Evolutionary conservation across 1,140 invertebrate species (phyloP).

Genomic region (Drosophila watanabei): DNA sequence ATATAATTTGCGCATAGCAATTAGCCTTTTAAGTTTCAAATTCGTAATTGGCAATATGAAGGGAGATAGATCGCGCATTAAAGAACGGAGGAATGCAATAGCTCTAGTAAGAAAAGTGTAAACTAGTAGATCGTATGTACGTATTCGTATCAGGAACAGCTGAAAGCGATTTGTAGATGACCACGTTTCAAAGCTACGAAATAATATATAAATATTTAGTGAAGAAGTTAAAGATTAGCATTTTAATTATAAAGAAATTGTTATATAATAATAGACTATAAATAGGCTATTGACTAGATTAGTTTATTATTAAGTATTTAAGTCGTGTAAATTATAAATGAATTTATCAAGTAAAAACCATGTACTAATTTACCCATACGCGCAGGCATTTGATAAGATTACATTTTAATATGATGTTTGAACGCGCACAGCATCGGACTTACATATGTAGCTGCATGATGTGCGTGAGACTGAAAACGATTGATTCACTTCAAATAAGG

Average conservation of each 20-base stretch:
- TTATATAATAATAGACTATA: conserved; percentile 76
- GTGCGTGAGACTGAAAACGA: conserved; percentile 66
- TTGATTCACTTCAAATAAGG: conserved; percentile 29
- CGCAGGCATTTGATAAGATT: conserved; percentile 73
- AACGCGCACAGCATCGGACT: conserved; percentile 40
- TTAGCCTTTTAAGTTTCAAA: conserved; percentile 45
- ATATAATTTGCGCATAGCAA: conserved; percentile 5
- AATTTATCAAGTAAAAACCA: conserved; percentile 77
- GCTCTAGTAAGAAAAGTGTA: conserved; percentile 50
- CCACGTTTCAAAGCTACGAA: conserved; percentile 54
- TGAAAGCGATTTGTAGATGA: conserved; percentile 39
- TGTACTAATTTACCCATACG: conserved; percentile 64
- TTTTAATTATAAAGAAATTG: conserved; percentile 76
- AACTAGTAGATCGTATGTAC: conserved; percentile 34
- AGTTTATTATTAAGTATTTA: conserved; percentile 72
- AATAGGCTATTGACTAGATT: conserved; percentile 69
- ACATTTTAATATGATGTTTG: conserved; percentile 66
- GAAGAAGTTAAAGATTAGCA: conserved; percentile 80
- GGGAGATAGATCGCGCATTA: conserved; percentile 23
- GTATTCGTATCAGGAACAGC: conserved; percentile 29
- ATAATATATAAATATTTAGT: conserved; percentile 47
- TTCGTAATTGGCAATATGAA: conserved; percentile 61
- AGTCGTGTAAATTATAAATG: conserved; percentile 77
- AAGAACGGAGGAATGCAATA: conserved; percentile 16
- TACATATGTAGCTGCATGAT: conserved; percentile 37